phyloP scores from a whole-genome alignment of 2,113 vertebrate species.

The Cichladusa arquata region DNA sequence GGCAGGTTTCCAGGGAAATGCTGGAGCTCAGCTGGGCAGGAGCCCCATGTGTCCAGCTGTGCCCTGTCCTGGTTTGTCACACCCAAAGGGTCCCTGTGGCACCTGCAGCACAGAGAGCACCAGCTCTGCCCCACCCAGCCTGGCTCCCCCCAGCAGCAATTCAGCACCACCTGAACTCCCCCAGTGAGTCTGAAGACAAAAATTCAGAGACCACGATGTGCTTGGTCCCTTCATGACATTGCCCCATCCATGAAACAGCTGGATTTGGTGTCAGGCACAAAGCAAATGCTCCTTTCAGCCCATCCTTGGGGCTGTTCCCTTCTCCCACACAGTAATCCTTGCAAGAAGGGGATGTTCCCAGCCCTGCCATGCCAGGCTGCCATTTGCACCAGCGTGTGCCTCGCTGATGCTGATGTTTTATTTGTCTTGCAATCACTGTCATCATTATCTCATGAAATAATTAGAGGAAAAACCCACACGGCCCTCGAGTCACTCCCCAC shows the following conservation, averaged over 20 bases:
- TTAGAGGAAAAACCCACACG: conserved; percentile 29
- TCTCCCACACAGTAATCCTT: accelerated
- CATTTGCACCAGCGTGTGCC: background rate
- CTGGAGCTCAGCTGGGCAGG: background rate
- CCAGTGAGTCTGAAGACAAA: background rate
- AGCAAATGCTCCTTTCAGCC: background rate
- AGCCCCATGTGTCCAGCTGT: background rate
- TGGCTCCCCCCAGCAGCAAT: accelerated
- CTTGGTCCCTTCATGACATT: background rate
- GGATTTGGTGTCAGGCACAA: background rate
- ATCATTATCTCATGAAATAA: conserved; percentile 48
- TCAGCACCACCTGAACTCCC: background rate
- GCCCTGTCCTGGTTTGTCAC: background rate
- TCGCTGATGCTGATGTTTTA: background rate
- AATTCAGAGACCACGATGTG: background rate
- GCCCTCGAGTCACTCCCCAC: background rate
- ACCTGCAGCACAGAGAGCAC: accelerated
- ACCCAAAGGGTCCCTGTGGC: background rate
- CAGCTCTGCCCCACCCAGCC: background rate
- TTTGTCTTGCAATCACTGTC: conserved; percentile 1
- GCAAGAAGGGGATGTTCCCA: background rate
- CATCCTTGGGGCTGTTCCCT: background rate
- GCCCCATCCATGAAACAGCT: background rate
- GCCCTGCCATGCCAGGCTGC: background rate
- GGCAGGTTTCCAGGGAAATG: background rate